Evolutionary conservation across 92 coral and sea anemone species (phyloP).

Genomic region (Epizoanthus fatuus): DNA sequence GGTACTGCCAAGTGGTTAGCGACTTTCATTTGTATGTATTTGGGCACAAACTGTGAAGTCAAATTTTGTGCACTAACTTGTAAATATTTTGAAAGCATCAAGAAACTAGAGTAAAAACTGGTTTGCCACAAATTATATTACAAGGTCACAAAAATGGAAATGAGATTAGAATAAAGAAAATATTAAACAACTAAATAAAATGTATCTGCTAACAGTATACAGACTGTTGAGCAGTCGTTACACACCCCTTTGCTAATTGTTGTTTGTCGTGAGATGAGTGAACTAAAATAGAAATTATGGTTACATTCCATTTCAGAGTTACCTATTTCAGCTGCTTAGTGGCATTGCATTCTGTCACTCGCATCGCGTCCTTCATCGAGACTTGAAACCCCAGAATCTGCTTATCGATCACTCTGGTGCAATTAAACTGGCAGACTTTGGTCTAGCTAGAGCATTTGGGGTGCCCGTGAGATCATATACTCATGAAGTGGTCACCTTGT

Average conservation of each 20-base stretch:
- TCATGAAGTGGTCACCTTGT: slow-evolving; percentile 96
- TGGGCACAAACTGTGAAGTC: neutral
- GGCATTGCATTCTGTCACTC: slow-evolving; percentile 98
- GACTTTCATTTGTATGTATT: neutral
- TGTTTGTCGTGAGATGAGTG: no score
- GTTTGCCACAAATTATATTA: no score
- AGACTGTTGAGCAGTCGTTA: neutral
- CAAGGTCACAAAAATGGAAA: no score
- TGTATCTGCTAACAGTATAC: no score
- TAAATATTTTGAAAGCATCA: no score
- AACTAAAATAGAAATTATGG: neutral
- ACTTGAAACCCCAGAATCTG: slow-evolving; percentile 96
- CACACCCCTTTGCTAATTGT: neutral
- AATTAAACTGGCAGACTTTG: slow-evolving; percentile 98
- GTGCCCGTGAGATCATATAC: slow-evolving; percentile 98
- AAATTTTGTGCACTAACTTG: no score
- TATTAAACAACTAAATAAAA: neutral
- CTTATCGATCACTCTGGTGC: slow-evolving; percentile 93
- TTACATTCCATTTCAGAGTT: slow-evolving; percentile 78
- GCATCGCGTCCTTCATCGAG: slow-evolving; percentile 96
- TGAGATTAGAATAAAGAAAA: neutral
- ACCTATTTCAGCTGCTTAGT: slow-evolving; percentile 93
- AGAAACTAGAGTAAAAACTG: no score
- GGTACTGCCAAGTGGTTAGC: neutral
- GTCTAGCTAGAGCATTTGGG: slow-evolving; percentile 98